Conservation (phyloP, 2,888 invertebrate genomes). For the Phaonia tiefii region DNA sequence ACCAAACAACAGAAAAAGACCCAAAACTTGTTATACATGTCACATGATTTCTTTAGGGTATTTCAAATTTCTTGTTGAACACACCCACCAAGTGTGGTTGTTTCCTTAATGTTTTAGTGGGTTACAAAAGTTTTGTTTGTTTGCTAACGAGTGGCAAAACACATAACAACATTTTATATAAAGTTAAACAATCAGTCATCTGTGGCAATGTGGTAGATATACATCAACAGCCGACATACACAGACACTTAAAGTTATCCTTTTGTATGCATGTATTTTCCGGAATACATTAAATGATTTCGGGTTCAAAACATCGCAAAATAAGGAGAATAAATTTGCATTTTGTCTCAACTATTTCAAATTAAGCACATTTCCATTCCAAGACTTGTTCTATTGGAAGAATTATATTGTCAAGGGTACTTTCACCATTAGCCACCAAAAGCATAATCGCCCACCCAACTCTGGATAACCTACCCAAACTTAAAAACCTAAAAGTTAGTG, state of each 20-base stretch:
- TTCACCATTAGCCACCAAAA: slow-evolving; percentile 37
- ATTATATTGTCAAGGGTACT: slow-evolving; percentile 26
- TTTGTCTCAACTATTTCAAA: slow-evolving; percentile 35
- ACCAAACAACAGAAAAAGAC: too few species aligned
- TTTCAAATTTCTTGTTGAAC: slow-evolving; percentile 21
- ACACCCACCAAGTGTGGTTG: slow-evolving; percentile 1
- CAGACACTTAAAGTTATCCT: too few species aligned
- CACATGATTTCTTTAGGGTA: neutral
- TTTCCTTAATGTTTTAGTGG: too few species aligned
- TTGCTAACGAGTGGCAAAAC: slow-evolving; percentile 14
- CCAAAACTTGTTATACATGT: neutral
- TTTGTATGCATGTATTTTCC: slow-evolving; percentile 9
- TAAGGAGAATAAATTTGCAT: slow-evolving; percentile 31
- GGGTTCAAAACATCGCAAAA: slow-evolving; percentile 26
- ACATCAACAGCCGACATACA: slow-evolving; percentile 5
- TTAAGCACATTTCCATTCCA: slow-evolving; percentile 53
- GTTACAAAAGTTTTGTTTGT: slow-evolving; percentile 54
- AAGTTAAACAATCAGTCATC: slow-evolving; percentile 48
- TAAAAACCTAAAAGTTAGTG: too few species aligned
- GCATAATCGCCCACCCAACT: too few species aligned
- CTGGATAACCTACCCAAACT: too few species aligned
- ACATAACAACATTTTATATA: slow-evolving; percentile 55
- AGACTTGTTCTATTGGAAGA: slow-evolving; percentile 41
- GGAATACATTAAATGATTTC: slow-evolving; percentile 53
- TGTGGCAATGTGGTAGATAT: neutral